Evolutionary conservation across 1,140 invertebrate species (phyloP), one percentile per base, ranked within the genome.

Genomic region (Drosophila bocqueti): DNA sequence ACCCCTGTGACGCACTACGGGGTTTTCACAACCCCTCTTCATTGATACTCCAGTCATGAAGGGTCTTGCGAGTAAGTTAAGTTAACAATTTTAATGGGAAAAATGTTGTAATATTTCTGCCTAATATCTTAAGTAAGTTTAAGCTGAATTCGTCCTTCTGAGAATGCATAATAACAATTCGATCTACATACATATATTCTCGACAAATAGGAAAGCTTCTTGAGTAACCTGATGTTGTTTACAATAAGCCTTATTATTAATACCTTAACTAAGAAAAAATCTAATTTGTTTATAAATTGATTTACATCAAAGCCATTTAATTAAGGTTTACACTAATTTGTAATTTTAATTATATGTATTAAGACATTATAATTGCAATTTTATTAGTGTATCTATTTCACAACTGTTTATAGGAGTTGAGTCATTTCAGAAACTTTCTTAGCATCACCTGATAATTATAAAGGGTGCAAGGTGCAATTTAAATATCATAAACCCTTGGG

Each of bases 1-100:
- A 21, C 29, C 54, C 69, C 36, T 16, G n/a, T 72, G 65, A 72
- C 40, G 18, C 55, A 61, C 18, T n/a, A 6, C 0, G 54, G 67
- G 18, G 7, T 66, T 66, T 59, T 43, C 68, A 66, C 31, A 26
- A 13, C 5, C 16, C 21, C 24, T 58, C 21, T 40, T 34, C 21
- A 52, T 26, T 24, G 9, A 26, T 24, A 36, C 15, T 36, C 8
- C 2, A 36, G 21, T n/a, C 16, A 9, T 34, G 29, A 6, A 26
- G 29, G 18, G 18, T 26, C 34, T 26, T n/a, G 11, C 3, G 7
- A n/a, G 13, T 6, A 34, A 34, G 13, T 24, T 54, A 1, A 38
- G 8, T 24, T 24, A 4, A 0, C 16, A 10, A 13, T 16, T 38
- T 24, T 6, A 24, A 16, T 38, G 13, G 3, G 31, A 34, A 54